Evolutionary conservation across 2,113 vertebrate genomes (phyloP).

Genomic region (Stigmatopora argus): DNA sequence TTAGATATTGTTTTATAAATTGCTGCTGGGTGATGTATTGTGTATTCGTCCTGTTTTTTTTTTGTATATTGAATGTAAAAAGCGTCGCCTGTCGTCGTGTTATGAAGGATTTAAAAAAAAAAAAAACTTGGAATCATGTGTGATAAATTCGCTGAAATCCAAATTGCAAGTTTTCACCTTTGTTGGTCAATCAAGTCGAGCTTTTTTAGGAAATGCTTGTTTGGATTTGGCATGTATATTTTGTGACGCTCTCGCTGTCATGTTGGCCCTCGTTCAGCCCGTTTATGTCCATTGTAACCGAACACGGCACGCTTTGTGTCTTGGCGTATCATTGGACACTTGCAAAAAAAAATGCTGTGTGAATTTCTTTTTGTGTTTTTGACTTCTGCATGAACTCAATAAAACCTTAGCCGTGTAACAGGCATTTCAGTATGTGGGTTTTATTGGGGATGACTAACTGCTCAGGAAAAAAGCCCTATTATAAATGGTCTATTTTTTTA

Average conservation of each 20-base stretch:
- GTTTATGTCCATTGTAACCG: conserved; percentile 21
- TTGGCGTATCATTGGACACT: conserved; percentile 25
- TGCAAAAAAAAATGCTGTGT: conserved; percentile 32
- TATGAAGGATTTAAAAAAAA: conserved; percentile 26
- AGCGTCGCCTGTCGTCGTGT: neutral
- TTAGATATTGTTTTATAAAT: conserved; percentile 27
- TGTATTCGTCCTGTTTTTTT: conserved; percentile 22
- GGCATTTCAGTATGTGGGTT: conserved; percentile 5
- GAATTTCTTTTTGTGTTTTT: conserved; percentile 72
- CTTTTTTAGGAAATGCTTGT: too few species aligned
- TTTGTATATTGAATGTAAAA: conserved; percentile 9
- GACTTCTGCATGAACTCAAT: conserved; percentile 89
- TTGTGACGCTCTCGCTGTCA: neutral
- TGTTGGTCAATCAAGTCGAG: too few species aligned
- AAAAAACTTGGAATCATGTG: too few species aligned
- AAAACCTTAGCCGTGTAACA: conserved; percentile 72
- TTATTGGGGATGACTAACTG: neutral
- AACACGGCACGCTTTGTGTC: conserved; percentile 16
- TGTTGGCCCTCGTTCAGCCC: neutral
- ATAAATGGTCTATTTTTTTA: too few species aligned
- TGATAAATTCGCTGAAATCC: too few species aligned
- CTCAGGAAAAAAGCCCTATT: too few species aligned
- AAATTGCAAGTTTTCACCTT: too few species aligned
- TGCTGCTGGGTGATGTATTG: conserved; percentile 42
- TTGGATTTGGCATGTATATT: neutral